Base-by-base conservation (phyloP, 2,888 invertebrate species). In the Eudemis profundana region DNA sequence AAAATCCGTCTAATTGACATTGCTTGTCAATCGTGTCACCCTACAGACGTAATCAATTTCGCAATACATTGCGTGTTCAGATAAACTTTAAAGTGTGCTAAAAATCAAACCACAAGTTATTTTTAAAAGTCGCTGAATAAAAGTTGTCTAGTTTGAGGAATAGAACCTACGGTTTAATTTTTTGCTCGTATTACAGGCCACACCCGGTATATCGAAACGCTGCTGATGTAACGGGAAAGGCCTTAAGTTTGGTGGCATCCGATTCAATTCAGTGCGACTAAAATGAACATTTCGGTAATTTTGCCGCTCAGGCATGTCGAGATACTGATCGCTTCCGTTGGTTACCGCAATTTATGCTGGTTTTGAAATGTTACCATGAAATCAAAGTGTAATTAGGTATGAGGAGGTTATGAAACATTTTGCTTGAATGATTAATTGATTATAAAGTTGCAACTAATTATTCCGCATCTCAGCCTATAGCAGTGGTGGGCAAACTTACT, bases 201-300 rank as follows among this genome's bases (percentile, higher is more conserved):
- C n/a, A n/a, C n/a, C n/a, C n/a, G n/a, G 29, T 33, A 33, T 15
- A 17, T 7, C 53, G 29, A 53, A 51, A 23, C 33, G 61, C 23
- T 44, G 10, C n/a, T 44, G 51, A 33, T 33, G 36, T 10, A 46
- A 7, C n/a, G 36, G 12, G 17, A 53, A 17, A 4, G 2, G 17
- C 46, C 36, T 27, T 19, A 29, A 33, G 23, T 42, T 21, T 10
- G 40, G 40, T n/a, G 17, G 38, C 54, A 49, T 42, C 56, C 42
- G 21, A 33, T 40, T 15, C n/a, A 19, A 38, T 38, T 5, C 19
- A 5, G 33, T 29, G 17, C 14, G 38, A 42, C 33, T 23, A 36
- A 57, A 64, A 64, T 64, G 49, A 50, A 14, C 42, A 50, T 51
- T 50, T 42, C 14, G 4, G 27, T 27, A 17, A 53, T 38, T 53